Conservation (phyloP, 1,140 invertebrate species). For the Gryon sp. region DNA sequence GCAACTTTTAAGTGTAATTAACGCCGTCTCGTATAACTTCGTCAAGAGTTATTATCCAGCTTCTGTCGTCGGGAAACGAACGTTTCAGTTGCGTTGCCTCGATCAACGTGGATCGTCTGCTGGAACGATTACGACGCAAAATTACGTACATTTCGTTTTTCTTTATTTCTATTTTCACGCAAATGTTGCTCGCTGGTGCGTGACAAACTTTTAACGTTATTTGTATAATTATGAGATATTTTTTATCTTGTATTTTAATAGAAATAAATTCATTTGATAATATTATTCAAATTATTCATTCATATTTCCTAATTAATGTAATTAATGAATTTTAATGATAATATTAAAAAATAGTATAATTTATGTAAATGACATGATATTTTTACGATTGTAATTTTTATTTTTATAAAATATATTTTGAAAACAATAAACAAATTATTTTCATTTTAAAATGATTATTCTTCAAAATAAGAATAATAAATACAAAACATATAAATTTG, state of each 20-base stretch:
- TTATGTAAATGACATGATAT: no score
- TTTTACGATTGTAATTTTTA: no score
- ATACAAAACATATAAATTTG: no score
- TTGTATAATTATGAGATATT: conserved; percentile 3
- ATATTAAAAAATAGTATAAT: no score
- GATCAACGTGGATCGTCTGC: conserved; percentile 41
- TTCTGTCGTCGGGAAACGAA: conserved; percentile 44
- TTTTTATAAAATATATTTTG: no score
- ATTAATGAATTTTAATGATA: no score
- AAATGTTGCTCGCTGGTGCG: conserved; percentile 27
- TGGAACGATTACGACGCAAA: conserved; percentile 35
- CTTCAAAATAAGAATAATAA: no score
- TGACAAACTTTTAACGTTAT: not conserved
- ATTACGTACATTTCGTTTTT: no score
- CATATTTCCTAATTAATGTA: no score
- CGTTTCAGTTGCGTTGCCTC: conserved; percentile 31
- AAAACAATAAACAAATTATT: no score
- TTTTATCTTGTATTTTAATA: not conserved
- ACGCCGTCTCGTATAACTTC: conserved; percentile 60
- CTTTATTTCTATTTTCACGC: conserved; percentile 20
- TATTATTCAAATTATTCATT: no score
- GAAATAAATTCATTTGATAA: not conserved
- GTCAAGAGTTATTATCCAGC: conserved; percentile 55
- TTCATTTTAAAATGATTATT: no score
- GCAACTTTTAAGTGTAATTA: conserved; percentile 63